Percentiles rank a stretch among this genome's conserved stretches.
Conservation (phyloP, 2,797 vertebrate species). For the Sebastes vulpes region DNA sequence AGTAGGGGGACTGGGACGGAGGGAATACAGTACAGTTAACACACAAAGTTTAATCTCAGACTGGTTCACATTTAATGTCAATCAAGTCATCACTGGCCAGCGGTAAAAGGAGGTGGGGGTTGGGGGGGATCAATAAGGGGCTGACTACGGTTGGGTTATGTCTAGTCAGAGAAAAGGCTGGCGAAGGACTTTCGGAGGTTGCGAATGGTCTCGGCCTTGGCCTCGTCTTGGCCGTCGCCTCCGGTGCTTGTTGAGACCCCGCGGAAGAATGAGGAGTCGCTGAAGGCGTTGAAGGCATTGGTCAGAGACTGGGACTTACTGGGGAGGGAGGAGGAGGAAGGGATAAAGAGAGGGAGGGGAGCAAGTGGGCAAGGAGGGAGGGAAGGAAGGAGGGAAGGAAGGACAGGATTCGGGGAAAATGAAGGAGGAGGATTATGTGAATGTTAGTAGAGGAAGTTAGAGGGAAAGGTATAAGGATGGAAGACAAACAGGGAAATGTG, state of each 20-base stretch:
- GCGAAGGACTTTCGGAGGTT: conserved; percentile 98
- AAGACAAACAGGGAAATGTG: conserved; percentile 53
- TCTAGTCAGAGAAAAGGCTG: conserved; percentile 97
- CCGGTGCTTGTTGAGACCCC: conserved; percentile 78
- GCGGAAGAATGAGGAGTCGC: conserved; percentile 91
- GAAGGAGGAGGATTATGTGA: not conserved
- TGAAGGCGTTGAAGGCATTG: conserved; percentile 95
- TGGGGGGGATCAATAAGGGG: conserved; percentile 13
- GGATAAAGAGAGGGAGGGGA: not conserved
- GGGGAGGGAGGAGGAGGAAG: conserved; percentile 65
- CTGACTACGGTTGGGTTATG: conserved; percentile 17
- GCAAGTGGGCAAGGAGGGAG: not conserved
- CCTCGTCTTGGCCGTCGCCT: conserved; percentile 90
- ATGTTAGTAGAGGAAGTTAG: conserved; percentile 8
- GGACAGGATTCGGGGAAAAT: conserved; percentile 49
- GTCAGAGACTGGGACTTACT: conserved; percentile 99
- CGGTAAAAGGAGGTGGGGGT: conserved; percentile 21
- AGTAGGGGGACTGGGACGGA: conserved; percentile 52
- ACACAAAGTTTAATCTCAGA: conserved; percentile 83
- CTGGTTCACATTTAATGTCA: conserved; percentile 80
- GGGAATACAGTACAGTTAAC: conserved; percentile 81
- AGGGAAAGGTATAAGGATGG: conserved; percentile 9
- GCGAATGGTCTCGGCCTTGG: conserved; percentile 97
- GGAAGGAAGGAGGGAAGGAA: conserved; percentile 66
- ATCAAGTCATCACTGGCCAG: conserved; percentile 72